These are phyloP conservation scores for Gortyna flavago DNA, from an alignment of 2,888 invertebrate genomes.

Conservation along the genomic window DNA sequence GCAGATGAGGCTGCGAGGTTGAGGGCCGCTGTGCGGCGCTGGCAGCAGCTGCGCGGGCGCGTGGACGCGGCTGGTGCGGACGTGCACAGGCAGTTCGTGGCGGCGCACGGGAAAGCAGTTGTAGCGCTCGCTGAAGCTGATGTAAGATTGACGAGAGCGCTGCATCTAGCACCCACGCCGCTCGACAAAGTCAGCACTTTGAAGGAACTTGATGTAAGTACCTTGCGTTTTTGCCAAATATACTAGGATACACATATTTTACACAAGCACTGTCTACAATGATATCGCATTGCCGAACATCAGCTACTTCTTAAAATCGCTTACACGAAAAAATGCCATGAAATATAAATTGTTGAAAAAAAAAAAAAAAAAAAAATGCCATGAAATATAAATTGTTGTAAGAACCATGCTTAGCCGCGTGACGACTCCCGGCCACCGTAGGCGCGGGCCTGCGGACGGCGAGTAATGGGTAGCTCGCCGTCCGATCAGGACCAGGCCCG, in stretches of 20 bases:
- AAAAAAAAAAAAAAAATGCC: too few relatives aligned
- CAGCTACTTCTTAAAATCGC: background rate
- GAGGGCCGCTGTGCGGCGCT: conserved; percentile 91
- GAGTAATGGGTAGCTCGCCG: too few relatives aligned
- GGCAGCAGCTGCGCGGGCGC: conserved; percentile 91
- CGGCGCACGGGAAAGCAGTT: conserved; percentile 93
- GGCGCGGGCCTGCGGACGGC: too few relatives aligned
- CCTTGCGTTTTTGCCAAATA: too few relatives aligned
- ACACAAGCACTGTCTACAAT: background rate
- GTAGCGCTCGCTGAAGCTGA: conserved; percentile 93
- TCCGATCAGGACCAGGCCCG: too few relatives aligned
- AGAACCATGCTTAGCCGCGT: too few relatives aligned
- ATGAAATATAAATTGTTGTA: too few relatives aligned
- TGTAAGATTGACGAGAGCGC: conserved; percentile 92
- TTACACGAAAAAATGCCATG: background rate
- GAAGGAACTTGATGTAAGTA: conserved; percentile 87
- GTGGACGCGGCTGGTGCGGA: conserved; percentile 91
- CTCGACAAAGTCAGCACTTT: conserved; percentile 83
- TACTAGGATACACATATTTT: background rate
- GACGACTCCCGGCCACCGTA: too few relatives aligned
- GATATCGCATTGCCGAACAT: background rate
- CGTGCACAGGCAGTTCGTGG: conserved; percentile 92
- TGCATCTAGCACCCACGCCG: conserved; percentile 90
- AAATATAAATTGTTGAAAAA: too few relatives aligned
- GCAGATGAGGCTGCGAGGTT: conserved; percentile 92